Percentiles rank a stretch among this genome's conserved stretches.
These are phyloP conservation scores for Varanus salvator DNA, from an alignment of 2,113 vertebrate species.

Conservation along the genomic window DNA sequence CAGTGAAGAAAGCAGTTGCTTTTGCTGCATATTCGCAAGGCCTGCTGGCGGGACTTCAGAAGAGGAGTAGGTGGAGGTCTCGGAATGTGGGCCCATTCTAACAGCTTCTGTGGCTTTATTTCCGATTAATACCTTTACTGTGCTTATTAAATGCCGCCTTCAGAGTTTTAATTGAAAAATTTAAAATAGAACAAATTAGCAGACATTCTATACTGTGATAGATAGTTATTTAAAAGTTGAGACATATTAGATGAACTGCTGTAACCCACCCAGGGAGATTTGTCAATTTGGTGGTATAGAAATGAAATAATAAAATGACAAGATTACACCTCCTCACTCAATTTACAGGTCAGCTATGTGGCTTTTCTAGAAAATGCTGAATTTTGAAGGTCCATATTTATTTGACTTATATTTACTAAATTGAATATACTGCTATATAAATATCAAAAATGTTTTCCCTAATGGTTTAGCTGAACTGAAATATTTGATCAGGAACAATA, in stretches of 20 bases:
- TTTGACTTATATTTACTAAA: background rate
- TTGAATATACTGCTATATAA: background rate
- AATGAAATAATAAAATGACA: background rate
- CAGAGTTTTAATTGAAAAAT: background rate
- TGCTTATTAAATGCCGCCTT: background rate
- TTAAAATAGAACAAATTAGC: background rate
- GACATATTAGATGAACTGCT: background rate
- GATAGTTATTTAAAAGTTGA: background rate
- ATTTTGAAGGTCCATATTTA: background rate
- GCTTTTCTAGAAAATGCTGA: background rate
- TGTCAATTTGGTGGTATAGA: no score
- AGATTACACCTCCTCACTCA: background rate
- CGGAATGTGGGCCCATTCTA: no score
- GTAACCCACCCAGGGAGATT: no score
- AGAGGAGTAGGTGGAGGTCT: no score
- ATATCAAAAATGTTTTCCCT: background rate
- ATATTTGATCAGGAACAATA: no score
- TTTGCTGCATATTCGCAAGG: no score
- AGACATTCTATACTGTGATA: background rate
- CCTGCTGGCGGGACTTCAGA: no score
- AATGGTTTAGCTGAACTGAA: background rate
- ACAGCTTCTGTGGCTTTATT: background rate
- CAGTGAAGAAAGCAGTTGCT: no score
- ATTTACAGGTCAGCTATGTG: background rate
- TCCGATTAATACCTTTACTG: background rate